A percentile compares a stretch with the other conserved stretches of the same genome.
phyloP scores from a whole-genome alignment of 2,113 vertebrate species.

The Paratilapia polleni region DNA sequence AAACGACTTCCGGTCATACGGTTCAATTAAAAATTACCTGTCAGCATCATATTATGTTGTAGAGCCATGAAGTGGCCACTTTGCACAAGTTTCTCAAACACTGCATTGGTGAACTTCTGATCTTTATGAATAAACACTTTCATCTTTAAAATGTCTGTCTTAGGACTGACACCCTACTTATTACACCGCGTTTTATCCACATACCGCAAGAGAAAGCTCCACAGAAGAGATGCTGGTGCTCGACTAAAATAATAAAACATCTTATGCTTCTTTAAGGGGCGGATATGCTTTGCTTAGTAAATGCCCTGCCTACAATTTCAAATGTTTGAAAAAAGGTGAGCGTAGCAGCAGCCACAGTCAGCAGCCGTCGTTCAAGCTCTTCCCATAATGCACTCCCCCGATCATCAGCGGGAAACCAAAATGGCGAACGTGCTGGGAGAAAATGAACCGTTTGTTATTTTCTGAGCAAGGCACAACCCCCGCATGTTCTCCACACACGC shows the following conservation, averaged over 20 bases:
- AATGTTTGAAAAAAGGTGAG: constrained; percentile 65
- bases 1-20: constrained; percentile 23
- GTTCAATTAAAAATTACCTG: not conserved
- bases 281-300: not conserved
- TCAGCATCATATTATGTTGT: not conserved
- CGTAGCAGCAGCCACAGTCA: not conserved
- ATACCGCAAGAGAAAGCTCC: not conserved
- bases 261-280: constrained; percentile 44
- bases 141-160: not conserved
- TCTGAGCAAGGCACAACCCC: constrained; percentile 60
- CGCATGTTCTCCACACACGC: not conserved
- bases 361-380: constrained; percentile 44
- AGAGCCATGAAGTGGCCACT: not conserved
- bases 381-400: constrained; percentile 88
- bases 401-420: constrained; percentile 92
- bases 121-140: not conserved
- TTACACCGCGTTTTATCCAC: not conserved
- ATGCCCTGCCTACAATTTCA: constrained; percentile 73
- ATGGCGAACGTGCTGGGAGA: constrained; percentile 85
- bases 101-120: not conserved
- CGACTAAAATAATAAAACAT: accelerated
- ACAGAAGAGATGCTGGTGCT: not conserved
- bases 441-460: constrained; percentile 81
- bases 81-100: not conserved
- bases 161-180: not conserved